These are phyloP conservation scores for Rhabdornis inornatus DNA, from an alignment of 2,113 vertebrate genomes.

Conservation along the genomic window DNA sequence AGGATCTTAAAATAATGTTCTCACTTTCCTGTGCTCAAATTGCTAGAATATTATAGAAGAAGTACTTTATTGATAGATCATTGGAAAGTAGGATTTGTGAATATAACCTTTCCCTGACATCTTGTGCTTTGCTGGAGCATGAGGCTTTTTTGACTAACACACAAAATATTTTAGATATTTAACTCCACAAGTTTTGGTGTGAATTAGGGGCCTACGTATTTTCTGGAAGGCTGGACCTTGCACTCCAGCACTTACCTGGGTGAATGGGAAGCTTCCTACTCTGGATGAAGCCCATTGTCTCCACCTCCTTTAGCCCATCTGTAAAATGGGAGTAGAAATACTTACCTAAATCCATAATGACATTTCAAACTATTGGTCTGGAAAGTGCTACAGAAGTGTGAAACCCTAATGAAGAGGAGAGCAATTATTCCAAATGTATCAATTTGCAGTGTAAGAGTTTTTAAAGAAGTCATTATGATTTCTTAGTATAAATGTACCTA, in stretches of 20 bases:
- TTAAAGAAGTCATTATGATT: conserved; percentile 62
- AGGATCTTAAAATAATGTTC: not conserved
- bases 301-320: not conserved
- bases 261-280: not conserved
- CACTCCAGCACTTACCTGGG: not conserved
- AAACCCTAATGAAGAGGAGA: conserved; percentile 57
- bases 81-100: not conserved
- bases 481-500: conserved; percentile 48
- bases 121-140: not conserved
- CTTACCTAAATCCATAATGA: conserved; percentile 23
- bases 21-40: not conserved
- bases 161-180: not conserved
- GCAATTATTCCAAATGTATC: conserved; percentile 47
- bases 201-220: not conserved
- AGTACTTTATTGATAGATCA: not conserved
- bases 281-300: conserved; percentile 1
- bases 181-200: not conserved
- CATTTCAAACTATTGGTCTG: conserved; percentile 40
- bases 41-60: not conserved
- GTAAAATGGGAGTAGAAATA: conserved; percentile 39
- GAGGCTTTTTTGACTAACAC: not conserved
- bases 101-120: not conserved
- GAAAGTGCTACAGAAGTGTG: conserved; percentile 37
- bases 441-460: conserved; percentile 55
- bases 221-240: not conserved